phyloP scores from a whole-genome alignment of 1,140 invertebrate species.

The Caenorhabditis tropicalis region DNA sequence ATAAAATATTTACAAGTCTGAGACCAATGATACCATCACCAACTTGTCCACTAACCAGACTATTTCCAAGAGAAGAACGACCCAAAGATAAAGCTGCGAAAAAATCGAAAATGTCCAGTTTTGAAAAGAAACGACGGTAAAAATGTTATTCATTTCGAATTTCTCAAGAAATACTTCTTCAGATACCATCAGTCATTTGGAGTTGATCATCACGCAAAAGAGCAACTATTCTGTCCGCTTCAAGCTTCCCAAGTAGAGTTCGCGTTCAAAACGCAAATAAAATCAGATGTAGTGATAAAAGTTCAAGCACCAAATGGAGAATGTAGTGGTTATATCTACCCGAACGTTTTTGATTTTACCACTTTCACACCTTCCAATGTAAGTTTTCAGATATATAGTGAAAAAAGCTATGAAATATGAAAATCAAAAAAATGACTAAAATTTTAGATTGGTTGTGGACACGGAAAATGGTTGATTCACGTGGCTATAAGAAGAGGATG shows the following conservation, averaged over 20 bases:
- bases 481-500: slow-evolving; percentile 4
- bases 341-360: not conserved
- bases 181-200: slow-evolving; percentile 29
- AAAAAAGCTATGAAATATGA: not conserved
- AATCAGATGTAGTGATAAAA: not conserved
- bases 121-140: not conserved
- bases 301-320: slow-evolving; percentile 16
- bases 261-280: not conserved
- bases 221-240: slow-evolving; percentile 5
- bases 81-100: not conserved
- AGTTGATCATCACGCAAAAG: slow-evolving; percentile 11
- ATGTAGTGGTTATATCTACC: slow-evolving; percentile 24
- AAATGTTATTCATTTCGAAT: not conserved
- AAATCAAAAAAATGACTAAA: not conserved
- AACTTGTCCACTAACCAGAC: not conserved
- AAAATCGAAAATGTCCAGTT: not conserved
- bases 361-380: slow-evolving; percentile 11
- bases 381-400: not conserved
- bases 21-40: not conserved
- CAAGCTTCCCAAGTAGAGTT: slow-evolving; percentile 25
- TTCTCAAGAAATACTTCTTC: not conserved
- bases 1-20: slow-evolving; percentile 7
- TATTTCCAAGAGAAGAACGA: not conserved
- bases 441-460: slow-evolving; percentile 10
- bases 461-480: slow-evolving; percentile 10